These are phyloP conservation scores for Sarcophaga carnaria DNA, from an alignment of 2,888 invertebrate genomes.

Conservation along the genomic window DNA sequence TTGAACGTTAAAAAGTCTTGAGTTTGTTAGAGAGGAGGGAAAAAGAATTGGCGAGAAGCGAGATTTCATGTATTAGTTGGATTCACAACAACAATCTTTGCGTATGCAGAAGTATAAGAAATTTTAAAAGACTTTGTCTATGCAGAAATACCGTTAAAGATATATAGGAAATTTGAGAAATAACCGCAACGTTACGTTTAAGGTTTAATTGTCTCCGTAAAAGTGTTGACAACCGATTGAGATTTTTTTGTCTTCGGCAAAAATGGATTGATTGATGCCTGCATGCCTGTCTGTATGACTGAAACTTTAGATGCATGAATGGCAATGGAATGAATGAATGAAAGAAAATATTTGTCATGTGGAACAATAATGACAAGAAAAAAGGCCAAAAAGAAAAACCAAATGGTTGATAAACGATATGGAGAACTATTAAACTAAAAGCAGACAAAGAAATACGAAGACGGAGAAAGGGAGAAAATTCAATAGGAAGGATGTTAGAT, in stretches of 20 bases:
- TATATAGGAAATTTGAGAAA: neutral
- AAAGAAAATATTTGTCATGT: conserved; percentile 59
- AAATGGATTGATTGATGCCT: conserved; percentile 26
- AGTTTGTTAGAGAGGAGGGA: too few relatives aligned
- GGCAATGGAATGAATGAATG: conserved; percentile 45
- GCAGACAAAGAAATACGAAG: conserved; percentile 38
- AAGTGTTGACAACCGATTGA: conserved; percentile 47
- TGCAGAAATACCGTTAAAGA: too few relatives aligned
- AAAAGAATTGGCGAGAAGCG: too few relatives aligned
- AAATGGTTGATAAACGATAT: neutral
- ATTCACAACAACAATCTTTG: too few relatives aligned
- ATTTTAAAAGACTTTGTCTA: too few relatives aligned
- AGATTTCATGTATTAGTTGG: too few relatives aligned
- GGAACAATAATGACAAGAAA: conserved; percentile 1
- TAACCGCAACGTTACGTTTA: neutral
- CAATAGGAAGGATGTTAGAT: too few relatives aligned
- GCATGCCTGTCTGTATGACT: conserved; percentile 28
- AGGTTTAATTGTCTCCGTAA: conserved; percentile 29
- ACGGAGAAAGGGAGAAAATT: too few relatives aligned
- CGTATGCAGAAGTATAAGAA: too few relatives aligned
- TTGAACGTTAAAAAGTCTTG: too few relatives aligned
- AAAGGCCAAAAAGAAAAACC: neutral
- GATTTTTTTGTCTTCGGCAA: conserved; percentile 24
- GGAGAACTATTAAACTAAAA: conserved; percentile 7
- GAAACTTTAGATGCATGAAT: conserved; percentile 36